Conservation (phyloP, 2,113 vertebrate genomes). For the Epinephelus cyanopodus region DNA sequence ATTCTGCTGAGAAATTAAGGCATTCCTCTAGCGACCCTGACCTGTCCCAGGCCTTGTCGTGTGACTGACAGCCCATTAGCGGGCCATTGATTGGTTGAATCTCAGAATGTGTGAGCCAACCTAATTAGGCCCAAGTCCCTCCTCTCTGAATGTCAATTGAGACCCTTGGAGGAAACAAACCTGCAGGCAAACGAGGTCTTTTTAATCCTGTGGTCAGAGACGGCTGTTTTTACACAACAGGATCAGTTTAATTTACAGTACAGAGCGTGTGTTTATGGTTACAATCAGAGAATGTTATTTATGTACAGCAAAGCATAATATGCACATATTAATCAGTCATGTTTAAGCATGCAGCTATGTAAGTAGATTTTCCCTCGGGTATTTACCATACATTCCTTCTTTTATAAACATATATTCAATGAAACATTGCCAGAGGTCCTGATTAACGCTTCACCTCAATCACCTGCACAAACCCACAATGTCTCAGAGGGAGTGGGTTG, state of each 20-base stretch:
- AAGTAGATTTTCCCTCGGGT: slow-evolving; percentile 33
- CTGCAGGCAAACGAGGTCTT: slow-evolving; percentile 53
- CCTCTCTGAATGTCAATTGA: slow-evolving; percentile 73
- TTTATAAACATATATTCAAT: slow-evolving; percentile 17
- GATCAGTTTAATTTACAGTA: slow-evolving; percentile 40
- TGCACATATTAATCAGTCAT: slow-evolving; percentile 54
- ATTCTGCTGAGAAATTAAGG: slow-evolving; percentile 70
- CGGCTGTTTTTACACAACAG: slow-evolving; percentile 25
- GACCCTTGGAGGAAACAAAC: slow-evolving; percentile 58
- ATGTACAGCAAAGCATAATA: background rate
- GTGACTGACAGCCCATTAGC: slow-evolving; percentile 82
- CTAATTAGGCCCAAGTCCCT: slow-evolving; percentile 74
- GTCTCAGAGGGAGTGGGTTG: slow-evolving; percentile 64
- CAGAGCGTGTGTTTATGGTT: background rate
- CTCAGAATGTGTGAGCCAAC: slow-evolving; percentile 66
- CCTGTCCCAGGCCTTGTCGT: slow-evolving; percentile 67
- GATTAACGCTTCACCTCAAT: slow-evolving; percentile 63
- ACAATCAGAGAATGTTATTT: background rate
- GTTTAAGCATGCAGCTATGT: slow-evolving; percentile 1
- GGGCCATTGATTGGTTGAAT: slow-evolving; percentile 77
- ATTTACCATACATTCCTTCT: slow-evolving; percentile 1
- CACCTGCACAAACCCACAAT: slow-evolving; percentile 39
- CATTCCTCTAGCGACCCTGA: slow-evolving; percentile 78
- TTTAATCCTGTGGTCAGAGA: slow-evolving; percentile 42
- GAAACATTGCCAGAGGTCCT: slow-evolving; percentile 50